phyloP scores from a whole-genome alignment of 2,888 invertebrate species.

The Leptarthrus brevirostris region DNA sequence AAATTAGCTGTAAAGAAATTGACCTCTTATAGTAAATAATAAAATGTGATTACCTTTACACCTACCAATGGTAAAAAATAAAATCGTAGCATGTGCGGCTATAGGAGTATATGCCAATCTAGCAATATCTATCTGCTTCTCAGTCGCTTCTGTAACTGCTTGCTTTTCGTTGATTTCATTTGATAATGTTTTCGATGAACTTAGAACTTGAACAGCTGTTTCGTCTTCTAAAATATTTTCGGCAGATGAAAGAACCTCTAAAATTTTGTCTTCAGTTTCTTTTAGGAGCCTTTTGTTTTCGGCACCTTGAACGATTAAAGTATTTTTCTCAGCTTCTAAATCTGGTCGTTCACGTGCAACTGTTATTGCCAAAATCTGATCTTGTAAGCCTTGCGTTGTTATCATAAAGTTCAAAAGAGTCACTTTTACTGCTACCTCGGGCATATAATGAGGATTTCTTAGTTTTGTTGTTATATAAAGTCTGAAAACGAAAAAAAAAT shows the following conservation, averaged over 20 bases:
- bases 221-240: slow-evolving; percentile 92
- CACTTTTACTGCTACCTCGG: slow-evolving; percentile 92
- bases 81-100: slow-evolving; percentile 89
- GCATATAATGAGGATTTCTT: slow-evolving; percentile 92
- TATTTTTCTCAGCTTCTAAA: slow-evolving; percentile 89
- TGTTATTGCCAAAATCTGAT: slow-evolving; percentile 89
- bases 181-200: slow-evolving; percentile 88
- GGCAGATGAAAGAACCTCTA: slow-evolving; percentile 79
- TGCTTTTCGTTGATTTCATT: slow-evolving; percentile 94
- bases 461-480: slow-evolving; percentile 94
- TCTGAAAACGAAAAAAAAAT: slow-evolving; percentile 66
- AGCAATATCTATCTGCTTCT: slow-evolving; percentile 87
- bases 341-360: slow-evolving; percentile 93
- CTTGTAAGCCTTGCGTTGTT: slow-evolving; percentile 87
- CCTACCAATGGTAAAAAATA: no score
- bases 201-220: slow-evolving; percentile 87
- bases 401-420: slow-evolving; percentile 94
- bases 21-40: background rate
- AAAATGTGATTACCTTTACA: no score
- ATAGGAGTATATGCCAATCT: slow-evolving; percentile 90
- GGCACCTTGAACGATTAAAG: slow-evolving; percentile 87
- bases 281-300: slow-evolving; percentile 84
- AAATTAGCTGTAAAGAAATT: slow-evolving; percentile 74
- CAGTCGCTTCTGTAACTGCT: slow-evolving; percentile 87
- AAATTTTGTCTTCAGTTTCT: slow-evolving; percentile 91